A percentile compares a stretch with the other conserved stretches of the same genome.
Evolutionary conservation across 2,797 vertebrate genomes (phyloP).

Genomic region (Okamejei kenojei): DNA sequence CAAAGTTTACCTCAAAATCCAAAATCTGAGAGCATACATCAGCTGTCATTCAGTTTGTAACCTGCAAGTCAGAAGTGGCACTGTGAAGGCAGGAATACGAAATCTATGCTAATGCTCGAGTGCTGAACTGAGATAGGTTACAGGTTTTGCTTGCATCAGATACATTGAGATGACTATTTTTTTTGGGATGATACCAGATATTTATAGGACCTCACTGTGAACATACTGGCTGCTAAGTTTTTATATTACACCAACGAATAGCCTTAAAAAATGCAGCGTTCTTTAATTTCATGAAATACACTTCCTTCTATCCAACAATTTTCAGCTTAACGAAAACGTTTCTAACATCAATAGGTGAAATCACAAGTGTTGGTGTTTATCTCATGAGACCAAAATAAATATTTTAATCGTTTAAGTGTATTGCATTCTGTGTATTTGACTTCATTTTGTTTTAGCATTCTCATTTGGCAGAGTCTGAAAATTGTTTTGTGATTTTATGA

Average conservation of each 20-base stretch:
- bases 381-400: background rate
- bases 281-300: no score
- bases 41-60: background rate
- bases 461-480: background rate
- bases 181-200: background rate
- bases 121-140: background rate
- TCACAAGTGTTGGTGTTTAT: background rate
- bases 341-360: background rate
- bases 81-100: background rate
- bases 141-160: background rate
- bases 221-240: background rate
- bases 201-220: background rate
- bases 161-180: background rate
- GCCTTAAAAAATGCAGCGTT: background rate
- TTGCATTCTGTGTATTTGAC: background rate
- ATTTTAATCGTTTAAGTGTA: background rate
- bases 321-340: conserved; percentile 44
- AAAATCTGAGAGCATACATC: background rate
- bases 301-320: background rate
- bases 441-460: background rate
- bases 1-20: background rate
- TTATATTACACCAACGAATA: background rate
- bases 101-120: background rate
- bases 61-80: background rate
- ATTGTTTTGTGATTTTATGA: background rate